These are phyloP conservation scores for Psix sp. DNA, from an alignment of 1,140 invertebrate genomes.

Conservation along the genomic window DNA sequence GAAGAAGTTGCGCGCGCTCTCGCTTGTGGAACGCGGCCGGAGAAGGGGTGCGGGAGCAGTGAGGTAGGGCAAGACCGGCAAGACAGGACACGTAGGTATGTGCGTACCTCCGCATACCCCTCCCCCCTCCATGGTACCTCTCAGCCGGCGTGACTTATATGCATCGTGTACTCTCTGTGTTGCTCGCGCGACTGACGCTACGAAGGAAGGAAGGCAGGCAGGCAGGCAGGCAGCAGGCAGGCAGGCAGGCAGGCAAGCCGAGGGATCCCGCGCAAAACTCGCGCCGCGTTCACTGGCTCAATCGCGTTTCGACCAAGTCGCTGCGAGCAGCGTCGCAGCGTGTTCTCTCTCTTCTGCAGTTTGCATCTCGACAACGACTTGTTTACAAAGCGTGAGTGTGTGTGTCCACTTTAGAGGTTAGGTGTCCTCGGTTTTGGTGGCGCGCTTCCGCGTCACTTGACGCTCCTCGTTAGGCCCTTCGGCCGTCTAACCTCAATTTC, in stretches of 20 bases:
- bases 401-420: neutral
- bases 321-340: constrained; percentile 24
- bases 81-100: constrained; percentile 43
- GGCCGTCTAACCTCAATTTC: no score
- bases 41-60: constrained; percentile 10
- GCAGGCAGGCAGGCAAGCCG: no score
- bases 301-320: constrained; percentile 39
- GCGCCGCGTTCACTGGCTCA: constrained; percentile 17
- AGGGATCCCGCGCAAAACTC: constrained; percentile 41
- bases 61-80: constrained; percentile 51
- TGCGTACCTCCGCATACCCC: constrained; percentile 28
- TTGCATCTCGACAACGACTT: constrained; percentile 3
- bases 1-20: constrained; percentile 31
- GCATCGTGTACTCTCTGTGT: constrained; percentile 9
- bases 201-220: constrained; percentile 22
- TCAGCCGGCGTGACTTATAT: constrained; percentile 29
- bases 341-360: constrained; percentile 4
- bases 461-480: no score
- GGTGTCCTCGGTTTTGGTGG: no score
- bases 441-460: no score
- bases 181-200: constrained; percentile 12
- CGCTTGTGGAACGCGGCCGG: neutral
- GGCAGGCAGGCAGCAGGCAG: no score
- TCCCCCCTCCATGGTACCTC: constrained; percentile 2
- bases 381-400: neutral